Percentiles rank a stretch among this genome's conserved stretches.
phyloP scores from a whole-genome alignment of 2,113 vertebrate species.

The Myrmophylax atrothorax region DNA sequence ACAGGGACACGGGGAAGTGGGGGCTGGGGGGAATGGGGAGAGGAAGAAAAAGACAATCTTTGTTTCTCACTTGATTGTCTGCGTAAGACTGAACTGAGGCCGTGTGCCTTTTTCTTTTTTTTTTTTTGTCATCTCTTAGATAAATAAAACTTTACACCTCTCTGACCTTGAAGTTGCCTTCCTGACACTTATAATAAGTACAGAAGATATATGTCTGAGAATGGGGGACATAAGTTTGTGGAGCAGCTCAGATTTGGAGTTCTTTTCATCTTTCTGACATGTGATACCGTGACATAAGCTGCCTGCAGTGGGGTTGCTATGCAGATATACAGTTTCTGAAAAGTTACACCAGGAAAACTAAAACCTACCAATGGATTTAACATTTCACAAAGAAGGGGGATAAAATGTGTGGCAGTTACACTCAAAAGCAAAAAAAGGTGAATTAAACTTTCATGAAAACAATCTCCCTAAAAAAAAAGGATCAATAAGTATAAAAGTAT shows the following conservation, averaged over 20 bases:
- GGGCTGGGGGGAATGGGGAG: constrained; percentile 17
- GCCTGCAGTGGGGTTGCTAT: constrained; percentile 78
- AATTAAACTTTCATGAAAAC: constrained; percentile 81
- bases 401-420: constrained; percentile 80
- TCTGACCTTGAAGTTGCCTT: constrained; percentile 64
- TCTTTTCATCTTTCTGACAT: constrained; percentile 81
- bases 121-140: constrained; percentile 68
- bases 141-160: constrained; percentile 78
- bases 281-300: constrained; percentile 77
- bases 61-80: constrained; percentile 76
- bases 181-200: constrained; percentile 69
- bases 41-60: constrained; percentile 77
- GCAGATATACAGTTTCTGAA: constrained; percentile 87
- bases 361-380: constrained; percentile 80
- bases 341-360: constrained; percentile 85
- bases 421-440: constrained; percentile 73
- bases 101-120: constrained; percentile 45
- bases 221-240: constrained; percentile 68
- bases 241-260: constrained; percentile 75
- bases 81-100: constrained; percentile 53
- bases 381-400: constrained; percentile 79
- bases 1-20: constrained; percentile 67
- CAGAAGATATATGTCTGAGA: constrained; percentile 61
- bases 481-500: constrained; percentile 76
- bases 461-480: constrained; percentile 58